Evolutionary conservation across 2,797 vertebrate species (phyloP).

Genomic region (Decapterus maruadsi): DNA sequence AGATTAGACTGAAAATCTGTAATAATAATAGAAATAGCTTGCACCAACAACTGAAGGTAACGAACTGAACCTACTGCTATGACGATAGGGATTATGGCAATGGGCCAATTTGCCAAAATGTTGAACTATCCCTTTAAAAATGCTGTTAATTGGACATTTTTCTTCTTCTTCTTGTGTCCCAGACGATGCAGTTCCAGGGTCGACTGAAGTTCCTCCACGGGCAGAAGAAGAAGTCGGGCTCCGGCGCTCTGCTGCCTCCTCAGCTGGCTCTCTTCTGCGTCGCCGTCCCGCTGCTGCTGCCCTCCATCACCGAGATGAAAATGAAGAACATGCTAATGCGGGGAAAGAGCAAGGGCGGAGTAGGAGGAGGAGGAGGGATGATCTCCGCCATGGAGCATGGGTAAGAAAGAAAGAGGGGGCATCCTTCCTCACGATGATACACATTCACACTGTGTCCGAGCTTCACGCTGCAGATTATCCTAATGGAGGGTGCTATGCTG

Average conservation of each 20-base stretch:
- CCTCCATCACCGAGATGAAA: slow-evolving; percentile 90
- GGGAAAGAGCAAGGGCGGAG: slow-evolving; percentile 86
- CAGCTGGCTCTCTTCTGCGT: slow-evolving; percentile 95
- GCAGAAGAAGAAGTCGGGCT: slow-evolving; percentile 91
- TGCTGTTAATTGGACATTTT: background rate
- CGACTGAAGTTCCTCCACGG: slow-evolving; percentile 94
- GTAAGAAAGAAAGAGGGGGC: slow-evolving; percentile 77
- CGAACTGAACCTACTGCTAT: too few species aligned
- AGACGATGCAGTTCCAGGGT: slow-evolving; percentile 99
- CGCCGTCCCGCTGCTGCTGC: slow-evolving; percentile 91
- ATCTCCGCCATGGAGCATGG: slow-evolving; percentile 79
- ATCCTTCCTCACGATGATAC: background rate
- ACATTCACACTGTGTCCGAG: slow-evolving; percentile 21
- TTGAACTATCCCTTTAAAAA: too few species aligned
- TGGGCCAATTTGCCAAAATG: too few species aligned
- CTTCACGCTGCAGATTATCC: slow-evolving; percentile 26
- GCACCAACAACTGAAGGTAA: too few species aligned
- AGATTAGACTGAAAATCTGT: too few species aligned
- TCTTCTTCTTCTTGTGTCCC: slow-evolving; percentile 31
- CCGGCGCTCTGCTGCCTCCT: slow-evolving; percentile 87
- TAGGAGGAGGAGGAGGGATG: slow-evolving; percentile 62
- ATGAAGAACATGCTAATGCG: slow-evolving; percentile 90
- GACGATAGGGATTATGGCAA: too few species aligned
- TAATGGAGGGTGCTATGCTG: slow-evolving; percentile 28
- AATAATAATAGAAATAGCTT: too few species aligned